Evolutionary conservation across 1,140 invertebrate species (phyloP), one percentile per base, ranked within the genome.

Genomic region (Limonius californicus): DNA sequence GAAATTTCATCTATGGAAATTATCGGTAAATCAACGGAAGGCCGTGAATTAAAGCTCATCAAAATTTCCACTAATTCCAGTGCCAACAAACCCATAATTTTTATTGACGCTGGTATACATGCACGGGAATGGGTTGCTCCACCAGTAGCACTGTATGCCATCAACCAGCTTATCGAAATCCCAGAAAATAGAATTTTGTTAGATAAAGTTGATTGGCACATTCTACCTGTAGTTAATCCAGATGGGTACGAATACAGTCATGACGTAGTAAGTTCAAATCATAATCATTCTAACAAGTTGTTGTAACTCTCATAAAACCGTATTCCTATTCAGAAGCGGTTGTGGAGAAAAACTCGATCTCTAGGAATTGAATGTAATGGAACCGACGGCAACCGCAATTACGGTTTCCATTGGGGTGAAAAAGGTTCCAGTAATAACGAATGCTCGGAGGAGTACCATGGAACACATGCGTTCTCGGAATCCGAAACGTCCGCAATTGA

Each of bases 311-410:
- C 76, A 81, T 39, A 82, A 3, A 27, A 27, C 3, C 3, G 23
- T 27, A 4, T 27, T 35, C 18, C 4, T 18, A 71, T 75, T 30
- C 64, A 87, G 84, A 78, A 87, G 62, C 83, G 89, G 23, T 70
- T 88, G 61, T 91, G 89, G 88, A 81, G 89, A 15, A 90, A 91
- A 75, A 90, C 87, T 0, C 78, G 87, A 15, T 82, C 78, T 30
- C 77, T 77, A 9, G 35, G 35, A 14, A 39, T 11, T 2, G 21
- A 62, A 15, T 91, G 89, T 62, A 67, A 61, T 21, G 89, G 89
- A 14, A 81, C 81, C 18, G 89, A 91, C 71, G 83, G 84, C 0
- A 91, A 91, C 70, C 80, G 89, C 23, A 91, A 91, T 70, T 91
- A 86, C 83, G 83, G 76, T 20, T 87, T 83, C 72, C 84, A 85